Conservation (phyloP, 2,113 vertebrate species). For the Gobio gobio region DNA sequence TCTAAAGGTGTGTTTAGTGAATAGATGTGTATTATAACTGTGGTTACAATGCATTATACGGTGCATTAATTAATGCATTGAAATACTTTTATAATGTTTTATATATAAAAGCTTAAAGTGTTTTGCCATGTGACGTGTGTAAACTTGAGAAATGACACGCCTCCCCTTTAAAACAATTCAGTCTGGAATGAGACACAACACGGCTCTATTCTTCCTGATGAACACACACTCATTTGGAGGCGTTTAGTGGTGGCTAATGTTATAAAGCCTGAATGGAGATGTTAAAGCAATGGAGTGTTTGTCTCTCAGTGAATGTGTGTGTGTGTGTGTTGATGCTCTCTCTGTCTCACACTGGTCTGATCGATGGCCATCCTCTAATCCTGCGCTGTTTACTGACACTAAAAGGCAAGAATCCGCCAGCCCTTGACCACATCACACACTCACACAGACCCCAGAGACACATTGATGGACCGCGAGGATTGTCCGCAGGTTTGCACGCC, state of each 20-base stretch:
- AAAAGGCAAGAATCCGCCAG: conserved; percentile 20
- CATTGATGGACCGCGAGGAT: neutral
- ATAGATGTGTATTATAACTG: no score
- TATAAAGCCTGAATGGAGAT: conserved; percentile 5
- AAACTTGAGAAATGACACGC: neutral
- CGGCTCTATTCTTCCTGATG: neutral
- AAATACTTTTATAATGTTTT: no score
- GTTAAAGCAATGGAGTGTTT: neutral
- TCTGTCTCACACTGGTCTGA: neutral
- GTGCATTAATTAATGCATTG: no score
- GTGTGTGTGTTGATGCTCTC: neutral
- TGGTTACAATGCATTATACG: no score
- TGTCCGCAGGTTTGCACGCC: neutral
- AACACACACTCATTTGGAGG: neutral
- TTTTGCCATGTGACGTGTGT: neutral
- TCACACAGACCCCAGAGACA: neutral
- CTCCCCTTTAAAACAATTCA: neutral
- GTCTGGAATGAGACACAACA: neutral
- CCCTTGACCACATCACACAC: conserved; percentile 4
- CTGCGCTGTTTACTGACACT: neutral
- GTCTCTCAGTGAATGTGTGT: neutral
- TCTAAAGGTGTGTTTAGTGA: no score
- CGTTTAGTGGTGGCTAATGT: neutral
- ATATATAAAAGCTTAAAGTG: no score
- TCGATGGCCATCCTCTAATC: conserved; percentile 33